These are phyloP conservation scores for Falco berigora DNA, from an alignment of 2,797 vertebrate species.

Conservation along the genomic window DNA sequence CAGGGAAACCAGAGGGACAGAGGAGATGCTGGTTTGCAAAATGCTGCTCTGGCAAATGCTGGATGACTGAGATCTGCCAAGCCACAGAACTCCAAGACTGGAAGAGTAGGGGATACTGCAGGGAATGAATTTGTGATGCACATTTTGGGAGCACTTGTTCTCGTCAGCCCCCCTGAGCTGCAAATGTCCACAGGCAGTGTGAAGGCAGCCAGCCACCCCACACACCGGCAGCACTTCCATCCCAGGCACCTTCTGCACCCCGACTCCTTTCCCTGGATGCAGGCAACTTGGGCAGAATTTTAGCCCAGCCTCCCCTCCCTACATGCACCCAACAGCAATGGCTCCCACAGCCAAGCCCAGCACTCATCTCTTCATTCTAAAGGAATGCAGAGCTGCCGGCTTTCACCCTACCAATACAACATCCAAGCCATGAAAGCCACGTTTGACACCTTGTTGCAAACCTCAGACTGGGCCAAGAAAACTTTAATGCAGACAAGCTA, in stretches of 20 bases:
- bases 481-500: background rate
- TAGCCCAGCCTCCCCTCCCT: background rate
- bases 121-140: background rate
- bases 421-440: background rate
- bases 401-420: background rate
- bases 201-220: background rate
- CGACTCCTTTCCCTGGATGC: too few relatives aligned
- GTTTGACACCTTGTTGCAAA: background rate
- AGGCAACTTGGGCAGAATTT: background rate
- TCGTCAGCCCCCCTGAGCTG: background rate
- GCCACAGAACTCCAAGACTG: accelerated
- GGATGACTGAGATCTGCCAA: background rate
- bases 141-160: background rate
- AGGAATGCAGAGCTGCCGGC: background rate
- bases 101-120: background rate
- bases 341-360: background rate
- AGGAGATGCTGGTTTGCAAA: background rate
- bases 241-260: background rate
- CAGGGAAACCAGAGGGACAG: accelerated
- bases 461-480: background rate
- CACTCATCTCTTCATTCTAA: background rate
- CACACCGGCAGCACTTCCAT: background rate
- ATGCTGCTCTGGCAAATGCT: background rate
- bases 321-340: accelerated
- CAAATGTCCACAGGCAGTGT: accelerated